Evolutionary conservation across 1,140 invertebrate genomes (phyloP), one percentile per base, ranked within the genome.

Genomic region (Microplitis demolitor): DNA sequence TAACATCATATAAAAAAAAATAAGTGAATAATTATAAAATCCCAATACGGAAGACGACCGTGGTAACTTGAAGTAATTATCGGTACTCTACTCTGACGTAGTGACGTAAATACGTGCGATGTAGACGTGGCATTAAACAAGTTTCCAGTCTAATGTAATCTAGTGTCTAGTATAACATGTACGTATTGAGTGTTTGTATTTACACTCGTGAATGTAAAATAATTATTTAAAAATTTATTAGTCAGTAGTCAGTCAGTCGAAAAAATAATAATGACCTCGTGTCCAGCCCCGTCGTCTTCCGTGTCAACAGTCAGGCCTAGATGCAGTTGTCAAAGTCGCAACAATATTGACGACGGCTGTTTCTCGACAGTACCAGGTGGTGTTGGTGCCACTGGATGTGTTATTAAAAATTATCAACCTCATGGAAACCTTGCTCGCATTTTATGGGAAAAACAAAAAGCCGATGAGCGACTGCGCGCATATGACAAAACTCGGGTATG

Each of bases 401-500:
- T 72, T 61, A 33, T 81, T 3, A 78, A 81, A 68, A 77, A 73
- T 76, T 83, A 87, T 73, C 79, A 88, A 72, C 91, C 91, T 56
- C 87, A 91, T 77, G 91, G 91, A 75, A 90, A 90, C 71, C 83
- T 93, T 37, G 91, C 92, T 34, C 85, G 92, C 76, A 87, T 91
- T 39, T 83, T 93, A 4, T 93, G 92, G 85, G 89, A 92, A 76
- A 92, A 92, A 81, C 91, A 92, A 75, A 82, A 87, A 66, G 90
- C 90, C 75, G 92, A 93, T 81, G 88, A 91, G 78, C 86, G 89
- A 72, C 87, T 93, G 1, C 87, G 89, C 73, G 83, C 86, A 31
- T 88, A 91, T 78, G 91, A 93, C 80, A 91, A 92, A 79, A 88
- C 86, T 64, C 87, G 91, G 89, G 92, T 92, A 84, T 90, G 90